Evolutionary conservation across 2,888 invertebrate genomes (phyloP).

Genomic region (Ernsta delagoae): DNA sequence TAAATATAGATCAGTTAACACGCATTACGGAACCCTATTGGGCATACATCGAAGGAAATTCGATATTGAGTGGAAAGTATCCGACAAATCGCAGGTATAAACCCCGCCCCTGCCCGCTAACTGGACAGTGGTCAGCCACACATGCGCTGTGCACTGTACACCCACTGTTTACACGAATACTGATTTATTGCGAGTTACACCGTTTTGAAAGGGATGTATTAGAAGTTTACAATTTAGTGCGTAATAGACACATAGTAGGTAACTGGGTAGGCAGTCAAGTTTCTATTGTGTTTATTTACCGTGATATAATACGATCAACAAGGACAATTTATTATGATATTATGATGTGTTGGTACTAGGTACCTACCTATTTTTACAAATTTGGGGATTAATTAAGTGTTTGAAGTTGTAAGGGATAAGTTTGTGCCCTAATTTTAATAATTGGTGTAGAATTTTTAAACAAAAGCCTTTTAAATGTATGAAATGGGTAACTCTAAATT

Average conservation of each 20-base stretch:
- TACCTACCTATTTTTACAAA: too few species aligned
- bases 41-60: constrained; percentile 55
- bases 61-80: constrained; percentile 45
- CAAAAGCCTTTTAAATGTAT: too few species aligned
- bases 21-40: constrained; percentile 40
- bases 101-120: constrained; percentile 71
- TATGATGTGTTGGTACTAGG: too few species aligned
- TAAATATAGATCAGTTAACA: neutral
- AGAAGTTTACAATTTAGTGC: neutral
- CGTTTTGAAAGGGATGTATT: constrained; percentile 28
- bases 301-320: too few species aligned
- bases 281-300: neutral
- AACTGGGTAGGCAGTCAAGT: neutral
- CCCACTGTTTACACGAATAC: constrained; percentile 50
- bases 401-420: neutral
- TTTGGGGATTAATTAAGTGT: neutral
- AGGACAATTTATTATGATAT: too few species aligned
- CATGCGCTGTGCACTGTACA: constrained; percentile 70
- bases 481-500: too few species aligned
- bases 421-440: neutral
- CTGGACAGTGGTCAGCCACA: constrained; percentile 79
- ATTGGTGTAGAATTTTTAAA: neutral
- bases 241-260: too few species aligned
- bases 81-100: constrained; percentile 31
- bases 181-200: constrained; percentile 49